Percentiles rank a stretch among this genome's conserved stretches.
Conservation (phyloP, 2,888 invertebrate genomes). For the Nephrotoma flavescens region DNA sequence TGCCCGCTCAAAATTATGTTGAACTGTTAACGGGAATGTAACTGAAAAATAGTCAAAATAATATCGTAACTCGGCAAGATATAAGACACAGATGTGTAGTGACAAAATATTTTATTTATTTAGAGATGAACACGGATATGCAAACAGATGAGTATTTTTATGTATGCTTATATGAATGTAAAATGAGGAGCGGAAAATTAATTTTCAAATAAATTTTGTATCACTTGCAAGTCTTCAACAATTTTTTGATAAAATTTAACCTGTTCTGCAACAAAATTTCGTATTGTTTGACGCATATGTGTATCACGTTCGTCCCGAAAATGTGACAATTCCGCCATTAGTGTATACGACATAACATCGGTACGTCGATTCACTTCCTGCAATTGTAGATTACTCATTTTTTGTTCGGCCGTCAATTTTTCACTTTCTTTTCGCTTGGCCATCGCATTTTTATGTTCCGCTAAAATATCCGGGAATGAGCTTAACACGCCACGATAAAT, state of each 20-base stretch:
- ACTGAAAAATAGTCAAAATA: neutral
- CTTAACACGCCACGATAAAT: conserved; percentile 88
- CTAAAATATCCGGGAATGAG: conserved; percentile 79
- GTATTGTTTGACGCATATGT: conserved; percentile 76
- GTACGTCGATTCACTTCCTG: conserved; percentile 69
- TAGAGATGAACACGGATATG: neutral
- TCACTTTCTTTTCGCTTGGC: conserved; percentile 85
- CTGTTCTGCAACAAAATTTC: conserved; percentile 73
- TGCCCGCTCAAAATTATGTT: neutral
- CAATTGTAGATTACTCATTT: conserved; percentile 67
- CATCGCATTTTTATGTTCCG: conserved; percentile 77
- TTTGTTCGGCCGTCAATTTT: conserved; percentile 59
- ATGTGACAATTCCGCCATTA: conserved; percentile 88
- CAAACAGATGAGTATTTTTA: neutral
- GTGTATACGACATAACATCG: conserved; percentile 83
- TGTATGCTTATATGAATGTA: neutral
- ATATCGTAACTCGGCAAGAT: neutral
- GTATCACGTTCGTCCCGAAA: conserved; percentile 76
- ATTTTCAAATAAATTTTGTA: conserved; percentile 33
- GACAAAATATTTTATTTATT: neutral
- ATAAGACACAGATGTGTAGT: neutral
- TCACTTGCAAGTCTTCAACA: conserved; percentile 54
- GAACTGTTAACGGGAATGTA: neutral
- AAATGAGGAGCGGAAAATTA: neutral
- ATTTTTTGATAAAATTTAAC: conserved; percentile 82